These are phyloP conservation scores for Lepidurus couesii DNA, from an alignment of 1,140 invertebrate species.

Conservation along the genomic window DNA sequence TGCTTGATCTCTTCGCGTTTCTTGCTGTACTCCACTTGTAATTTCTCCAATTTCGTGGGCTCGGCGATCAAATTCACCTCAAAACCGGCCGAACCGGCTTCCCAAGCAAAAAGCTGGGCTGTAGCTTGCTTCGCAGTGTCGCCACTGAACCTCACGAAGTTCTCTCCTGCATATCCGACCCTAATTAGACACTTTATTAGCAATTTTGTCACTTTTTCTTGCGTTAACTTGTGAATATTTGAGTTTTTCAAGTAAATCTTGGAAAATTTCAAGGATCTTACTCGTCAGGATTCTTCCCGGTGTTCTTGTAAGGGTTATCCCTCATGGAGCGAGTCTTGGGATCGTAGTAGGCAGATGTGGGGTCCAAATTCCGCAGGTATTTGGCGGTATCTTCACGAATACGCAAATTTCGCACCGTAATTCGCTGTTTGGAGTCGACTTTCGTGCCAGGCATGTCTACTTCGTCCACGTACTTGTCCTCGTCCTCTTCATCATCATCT, in stretches of 20 bases:
- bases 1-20: constrained; percentile 82
- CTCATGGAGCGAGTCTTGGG: constrained; percentile 98
- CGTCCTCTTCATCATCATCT: constrained; percentile 71
- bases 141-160: constrained; percentile 88
- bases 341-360: constrained; percentile 97
- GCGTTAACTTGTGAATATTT: not conserved
- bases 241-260: not conserved
- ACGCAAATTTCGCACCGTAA: constrained; percentile 94
- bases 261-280: constrained; percentile 45
- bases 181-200: constrained; percentile 38
- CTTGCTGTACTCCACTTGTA: constrained; percentile 83
- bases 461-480: constrained; percentile 93
- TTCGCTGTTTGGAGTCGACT: constrained; percentile 97
- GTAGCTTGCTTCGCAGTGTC: constrained; percentile 85
- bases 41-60: constrained; percentile 90
- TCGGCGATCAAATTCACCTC: constrained; percentile 95
- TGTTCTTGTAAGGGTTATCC: constrained; percentile 82
- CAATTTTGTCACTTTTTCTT: not conserved
- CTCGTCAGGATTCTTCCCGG: constrained; percentile 57
- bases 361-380: constrained; percentile 93
- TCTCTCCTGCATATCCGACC: constrained; percentile 88
- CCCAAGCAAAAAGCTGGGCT: constrained; percentile 97
- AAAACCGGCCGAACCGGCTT: constrained; percentile 85
- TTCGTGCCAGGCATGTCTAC: constrained; percentile 98
- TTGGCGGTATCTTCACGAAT: constrained; percentile 99